Evolutionary conservation across 2,888 invertebrate species (phyloP).

Genomic region (Lottia scabra): DNA sequence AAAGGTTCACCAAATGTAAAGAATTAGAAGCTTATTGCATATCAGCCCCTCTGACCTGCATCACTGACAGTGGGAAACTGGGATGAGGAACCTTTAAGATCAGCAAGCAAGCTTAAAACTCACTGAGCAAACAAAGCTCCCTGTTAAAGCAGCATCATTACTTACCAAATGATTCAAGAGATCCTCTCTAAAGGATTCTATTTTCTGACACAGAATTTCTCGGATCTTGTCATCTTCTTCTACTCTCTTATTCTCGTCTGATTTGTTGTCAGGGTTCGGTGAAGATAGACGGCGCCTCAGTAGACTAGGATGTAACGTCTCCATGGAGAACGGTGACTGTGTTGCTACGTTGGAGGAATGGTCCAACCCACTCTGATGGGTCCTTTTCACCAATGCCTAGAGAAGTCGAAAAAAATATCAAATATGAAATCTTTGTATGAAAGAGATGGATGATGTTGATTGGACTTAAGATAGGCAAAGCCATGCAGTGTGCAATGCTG

Average conservation of each 20-base stretch:
- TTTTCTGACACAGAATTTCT: constrained; percentile 75
- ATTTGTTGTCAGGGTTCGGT: constrained; percentile 52
- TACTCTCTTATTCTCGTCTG: constrained; percentile 44
- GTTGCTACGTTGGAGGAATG: constrained; percentile 38
- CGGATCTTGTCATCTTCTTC: constrained; percentile 70
- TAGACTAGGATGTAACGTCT: constrained; percentile 74
- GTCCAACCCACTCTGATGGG: constrained; percentile 71
- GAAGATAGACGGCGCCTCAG: constrained; percentile 77
- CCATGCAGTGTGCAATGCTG: too few relatives aligned
- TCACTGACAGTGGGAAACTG: too few relatives aligned
- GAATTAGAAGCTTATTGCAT: too few relatives aligned
- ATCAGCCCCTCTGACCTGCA: too few relatives aligned
- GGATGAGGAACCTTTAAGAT: too few relatives aligned
- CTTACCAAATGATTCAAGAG: constrained; percentile 45
- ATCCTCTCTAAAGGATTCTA: constrained; percentile 60
- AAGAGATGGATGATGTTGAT: too few relatives aligned
- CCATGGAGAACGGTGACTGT: constrained; percentile 71
- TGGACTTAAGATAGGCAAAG: too few relatives aligned
- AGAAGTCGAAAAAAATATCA: constrained; percentile 59
- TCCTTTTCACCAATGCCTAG: constrained; percentile 76
- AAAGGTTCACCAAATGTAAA: too few relatives aligned
- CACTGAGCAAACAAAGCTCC: too few relatives aligned
- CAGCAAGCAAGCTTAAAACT: too few relatives aligned
- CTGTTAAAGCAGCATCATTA: not conserved
- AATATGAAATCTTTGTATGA: too few relatives aligned